Percentiles rank a stretch among this genome's conserved stretches.
phyloP scores from a whole-genome alignment of 2,113 vertebrate species.

The Craseonycteris thonglongyai region DNA sequence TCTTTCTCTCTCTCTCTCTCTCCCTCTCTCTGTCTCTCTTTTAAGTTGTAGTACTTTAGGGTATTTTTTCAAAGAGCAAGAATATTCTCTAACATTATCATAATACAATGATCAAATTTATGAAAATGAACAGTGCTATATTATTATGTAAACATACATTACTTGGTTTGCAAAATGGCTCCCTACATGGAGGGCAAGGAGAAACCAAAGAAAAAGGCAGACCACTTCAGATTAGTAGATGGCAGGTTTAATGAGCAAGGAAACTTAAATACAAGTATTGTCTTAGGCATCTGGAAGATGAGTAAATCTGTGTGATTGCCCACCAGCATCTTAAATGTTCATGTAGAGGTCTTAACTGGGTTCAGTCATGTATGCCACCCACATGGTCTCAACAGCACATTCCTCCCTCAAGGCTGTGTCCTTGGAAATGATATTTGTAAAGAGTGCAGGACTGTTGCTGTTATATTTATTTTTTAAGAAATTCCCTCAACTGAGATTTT shows the following conservation, averaged over 20 bases:
- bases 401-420: background rate
- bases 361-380: background rate
- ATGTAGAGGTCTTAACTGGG: background rate
- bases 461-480: background rate
- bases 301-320: background rate
- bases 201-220: background rate
- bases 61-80: background rate
- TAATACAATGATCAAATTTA: background rate
- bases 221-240: background rate
- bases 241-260: background rate
- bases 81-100: background rate
- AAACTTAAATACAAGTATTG: background rate
- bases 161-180: background rate
- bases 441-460: background rate
- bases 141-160: background rate
- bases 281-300: background rate
- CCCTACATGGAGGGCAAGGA: background rate
- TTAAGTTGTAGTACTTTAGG: background rate
- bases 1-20: too few species aligned
- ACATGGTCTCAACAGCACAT: background rate
- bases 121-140: background rate
- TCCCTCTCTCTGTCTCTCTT: too few species aligned
- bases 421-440: background rate
- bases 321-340: background rate
- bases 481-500: background rate